A percentile compares a stretch with the other conserved stretches of the same genome.
These are phyloP conservation scores for Pseudotriccus pelzelni DNA, from an alignment of 2,797 vertebrate species.

Conservation along the genomic window DNA sequence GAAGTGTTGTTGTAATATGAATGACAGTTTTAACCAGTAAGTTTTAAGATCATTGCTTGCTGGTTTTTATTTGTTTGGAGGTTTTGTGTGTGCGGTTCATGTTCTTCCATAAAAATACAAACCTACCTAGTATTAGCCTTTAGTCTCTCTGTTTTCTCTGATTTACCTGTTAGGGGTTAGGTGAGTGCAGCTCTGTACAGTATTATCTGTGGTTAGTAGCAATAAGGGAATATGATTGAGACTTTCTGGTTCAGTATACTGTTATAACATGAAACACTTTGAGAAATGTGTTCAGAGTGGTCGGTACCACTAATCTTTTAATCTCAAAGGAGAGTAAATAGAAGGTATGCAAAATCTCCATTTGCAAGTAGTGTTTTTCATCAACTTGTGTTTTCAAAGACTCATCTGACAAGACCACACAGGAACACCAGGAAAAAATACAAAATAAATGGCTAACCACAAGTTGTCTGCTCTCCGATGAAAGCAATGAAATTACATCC, in stretches of 20 bases:
- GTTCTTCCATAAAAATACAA: background rate
- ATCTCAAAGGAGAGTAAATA: background rate
- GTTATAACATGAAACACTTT: background rate
- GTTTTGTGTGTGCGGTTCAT: background rate
- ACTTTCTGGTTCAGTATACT: background rate
- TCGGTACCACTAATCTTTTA: background rate
- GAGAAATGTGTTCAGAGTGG: background rate
- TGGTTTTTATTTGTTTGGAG: background rate
- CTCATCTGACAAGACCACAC: background rate
- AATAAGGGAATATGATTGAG: background rate
- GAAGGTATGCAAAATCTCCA: background rate
- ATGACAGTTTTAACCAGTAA: background rate
- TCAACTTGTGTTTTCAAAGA: background rate
- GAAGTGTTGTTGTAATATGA: background rate
- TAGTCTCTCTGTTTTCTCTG: background rate
- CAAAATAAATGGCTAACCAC: background rate
- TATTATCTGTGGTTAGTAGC: background rate
- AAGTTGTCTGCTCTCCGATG: background rate
- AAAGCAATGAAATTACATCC: background rate
- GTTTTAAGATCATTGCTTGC: background rate
- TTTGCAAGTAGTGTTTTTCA: background rate
- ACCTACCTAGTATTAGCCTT: background rate
- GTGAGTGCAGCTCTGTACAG: background rate
- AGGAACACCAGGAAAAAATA: background rate
- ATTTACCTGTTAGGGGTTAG: background rate